Conservation (phyloP, 1,140 invertebrate species). For the Diuraphis noxia region DNA sequence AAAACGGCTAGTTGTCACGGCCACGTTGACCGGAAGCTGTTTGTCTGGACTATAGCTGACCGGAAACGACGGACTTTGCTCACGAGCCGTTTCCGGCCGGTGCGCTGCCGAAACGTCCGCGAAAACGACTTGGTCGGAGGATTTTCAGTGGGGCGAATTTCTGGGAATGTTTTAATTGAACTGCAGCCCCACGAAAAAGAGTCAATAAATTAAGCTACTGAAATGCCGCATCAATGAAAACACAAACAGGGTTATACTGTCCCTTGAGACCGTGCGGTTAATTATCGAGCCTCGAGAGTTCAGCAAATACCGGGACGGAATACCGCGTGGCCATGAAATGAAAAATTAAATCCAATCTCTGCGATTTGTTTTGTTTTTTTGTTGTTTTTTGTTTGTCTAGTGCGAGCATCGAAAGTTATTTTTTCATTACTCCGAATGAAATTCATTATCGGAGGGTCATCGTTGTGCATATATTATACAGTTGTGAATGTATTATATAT, state of each 20-base stretch:
- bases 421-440: neutral
- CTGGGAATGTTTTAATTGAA: slow-evolving; percentile 42
- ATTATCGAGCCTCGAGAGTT: slow-evolving; percentile 44
- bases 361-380: slow-evolving; percentile 16
- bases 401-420: neutral
- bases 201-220: slow-evolving; percentile 36
- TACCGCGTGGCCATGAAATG: slow-evolving; percentile 31
- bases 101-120: slow-evolving; percentile 20
- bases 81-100: slow-evolving; percentile 14
- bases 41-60: slow-evolving; percentile 43
- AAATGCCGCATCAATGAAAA: slow-evolving; percentile 49
- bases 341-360: slow-evolving; percentile 50
- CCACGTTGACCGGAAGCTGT: slow-evolving; percentile 46
- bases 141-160: neutral
- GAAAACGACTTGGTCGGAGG: neutral
- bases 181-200: slow-evolving; percentile 25
- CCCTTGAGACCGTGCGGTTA: slow-evolving; percentile 40
- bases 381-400: slow-evolving; percentile 18
- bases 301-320: slow-evolving; percentile 27
- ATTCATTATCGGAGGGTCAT: slow-evolving; percentile 1
- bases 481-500: neutral
- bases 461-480: slow-evolving; percentile 18
- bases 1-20: slow-evolving; percentile 48
- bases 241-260: slow-evolving; percentile 37
- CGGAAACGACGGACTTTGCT: slow-evolving; percentile 32